Evolutionary conservation across 2,797 vertebrate species (phyloP).

Genomic region (Lindbergichthys nudifrons): DNA sequence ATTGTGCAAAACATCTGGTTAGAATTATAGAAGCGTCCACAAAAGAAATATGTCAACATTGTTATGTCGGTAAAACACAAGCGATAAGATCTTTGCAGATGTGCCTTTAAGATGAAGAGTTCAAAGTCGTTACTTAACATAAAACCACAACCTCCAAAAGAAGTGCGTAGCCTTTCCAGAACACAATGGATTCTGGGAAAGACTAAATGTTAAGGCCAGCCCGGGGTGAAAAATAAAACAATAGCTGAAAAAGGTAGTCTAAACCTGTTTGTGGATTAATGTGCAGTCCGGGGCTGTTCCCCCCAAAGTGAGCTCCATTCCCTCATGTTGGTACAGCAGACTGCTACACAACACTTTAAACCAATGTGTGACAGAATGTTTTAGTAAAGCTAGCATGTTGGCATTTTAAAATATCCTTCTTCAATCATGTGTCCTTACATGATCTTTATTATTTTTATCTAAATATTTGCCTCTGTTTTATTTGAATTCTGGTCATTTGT

Average conservation of each 20-base stretch:
- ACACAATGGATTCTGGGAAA: background rate
- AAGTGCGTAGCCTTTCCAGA: background rate
- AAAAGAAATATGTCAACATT: conserved; percentile 48
- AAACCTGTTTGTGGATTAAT: conserved; percentile 1
- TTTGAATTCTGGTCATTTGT: background rate
- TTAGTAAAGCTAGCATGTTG: background rate
- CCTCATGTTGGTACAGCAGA: conserved; percentile 11
- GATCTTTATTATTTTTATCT: background rate
- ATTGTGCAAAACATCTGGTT: conserved; percentile 60
- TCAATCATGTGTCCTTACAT: background rate
- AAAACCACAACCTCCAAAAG: conserved; percentile 1
- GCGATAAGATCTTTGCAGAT: conserved; percentile 41
- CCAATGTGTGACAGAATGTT: background rate
- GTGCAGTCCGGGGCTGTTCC: background rate
- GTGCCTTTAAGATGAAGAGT: conserved; percentile 12
- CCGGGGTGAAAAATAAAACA: conserved; percentile 10
- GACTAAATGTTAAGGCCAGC: background rate
- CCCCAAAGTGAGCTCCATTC: conserved; percentile 23
- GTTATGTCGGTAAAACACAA: conserved; percentile 34
- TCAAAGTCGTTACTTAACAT: conserved; percentile 10
- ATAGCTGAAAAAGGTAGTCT: background rate
- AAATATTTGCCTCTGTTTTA: background rate
- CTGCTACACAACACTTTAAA: background rate
- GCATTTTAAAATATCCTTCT: background rate
- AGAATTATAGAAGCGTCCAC: conserved; percentile 46